These are phyloP conservation scores for Pteria penguin DNA, from an alignment of 2,888 invertebrate species.

Conservation along the genomic window DNA sequence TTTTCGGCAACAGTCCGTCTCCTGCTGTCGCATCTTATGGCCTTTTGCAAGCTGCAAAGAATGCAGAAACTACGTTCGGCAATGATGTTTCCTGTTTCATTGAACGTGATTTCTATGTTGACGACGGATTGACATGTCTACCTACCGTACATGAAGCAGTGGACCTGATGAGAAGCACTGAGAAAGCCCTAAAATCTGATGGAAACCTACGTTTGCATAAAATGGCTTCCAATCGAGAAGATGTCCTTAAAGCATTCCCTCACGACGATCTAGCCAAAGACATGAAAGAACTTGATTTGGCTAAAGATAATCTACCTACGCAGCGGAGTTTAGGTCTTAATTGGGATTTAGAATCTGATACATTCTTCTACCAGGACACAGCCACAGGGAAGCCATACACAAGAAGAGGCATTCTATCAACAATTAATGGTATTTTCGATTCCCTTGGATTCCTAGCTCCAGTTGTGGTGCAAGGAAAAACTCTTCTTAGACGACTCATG, in stretches of 20 bases:
- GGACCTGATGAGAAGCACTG: too few species aligned
- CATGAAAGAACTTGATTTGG: not conserved
- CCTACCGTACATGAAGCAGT: too few species aligned
- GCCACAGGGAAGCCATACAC: not conserved
- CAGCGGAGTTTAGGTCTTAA: not conserved
- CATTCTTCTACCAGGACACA: not conserved
- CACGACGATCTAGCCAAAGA: not conserved
- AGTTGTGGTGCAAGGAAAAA: conserved; percentile 48
- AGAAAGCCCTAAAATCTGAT: not conserved
- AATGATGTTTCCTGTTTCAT: too few species aligned
- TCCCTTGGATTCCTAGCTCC: not conserved
- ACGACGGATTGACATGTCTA: too few species aligned
- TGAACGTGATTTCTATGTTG: too few species aligned
- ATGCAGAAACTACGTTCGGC: too few species aligned
- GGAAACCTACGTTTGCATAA: too few species aligned
- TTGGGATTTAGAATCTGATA: not conserved
- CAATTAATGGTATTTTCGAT: not conserved
- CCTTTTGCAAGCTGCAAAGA: too few species aligned
- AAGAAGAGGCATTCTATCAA: not conserved
- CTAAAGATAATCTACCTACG: not conserved
- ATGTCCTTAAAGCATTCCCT: not conserved
- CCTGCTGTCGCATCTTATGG: too few species aligned
- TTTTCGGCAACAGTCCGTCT: too few species aligned
- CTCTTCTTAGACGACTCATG: conserved; percentile 41
- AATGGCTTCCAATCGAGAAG: not conserved